Evolutionary conservation across 2,888 invertebrate genomes (phyloP), one percentile per base, ranked within the genome.

Genomic region (Alloscopus bannaensis): DNA sequence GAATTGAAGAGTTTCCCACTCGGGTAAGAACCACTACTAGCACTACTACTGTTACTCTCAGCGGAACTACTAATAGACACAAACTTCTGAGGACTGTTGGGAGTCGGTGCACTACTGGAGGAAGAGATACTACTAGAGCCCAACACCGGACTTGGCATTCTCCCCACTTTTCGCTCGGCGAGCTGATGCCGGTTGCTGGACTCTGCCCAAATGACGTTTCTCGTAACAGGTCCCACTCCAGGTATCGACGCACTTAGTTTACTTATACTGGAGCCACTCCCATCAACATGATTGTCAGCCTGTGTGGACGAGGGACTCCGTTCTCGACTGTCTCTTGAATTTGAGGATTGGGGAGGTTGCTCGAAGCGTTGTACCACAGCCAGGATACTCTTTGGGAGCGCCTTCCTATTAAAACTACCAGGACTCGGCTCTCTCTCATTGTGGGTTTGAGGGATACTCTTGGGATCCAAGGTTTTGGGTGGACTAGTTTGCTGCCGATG

Each of bases 281-380:
- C 50, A 59, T 52, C 75, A 36, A 60, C 70, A 47, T 18, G 36
- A 8, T 36, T 36, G 36, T 8, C 6, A 36, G 22, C 55, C 50
- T 70, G 24, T 59, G n/a, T 22, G 28, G 36, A 31, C 52, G 68
- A 69, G 3, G 77, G 77, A 29, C 77, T 77, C 28, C 77, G 28
- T 64, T 77, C 77, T 40, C 77, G 60, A 11, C 62, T 77, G 28
- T 77, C 78, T 52, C 50, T 47, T 26, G 55, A 1, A 55, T 16
- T 11, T 24, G 68, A n/a, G 22, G 45, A 22, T 31, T 64, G n/a
- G 18, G 66, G 71, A 2, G 60, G 78, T 13, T 82, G 75, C 50
- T 86, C 86, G 52, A 86, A 86, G 40, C 86, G 65, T 62, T 86
- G 86, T 28, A 86, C 86, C n/a, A 83, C 86, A 16, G 85, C 86